Conservation (phyloP, 64 coral and sea anemone species). For the Stichodactyla helianthus region DNA sequence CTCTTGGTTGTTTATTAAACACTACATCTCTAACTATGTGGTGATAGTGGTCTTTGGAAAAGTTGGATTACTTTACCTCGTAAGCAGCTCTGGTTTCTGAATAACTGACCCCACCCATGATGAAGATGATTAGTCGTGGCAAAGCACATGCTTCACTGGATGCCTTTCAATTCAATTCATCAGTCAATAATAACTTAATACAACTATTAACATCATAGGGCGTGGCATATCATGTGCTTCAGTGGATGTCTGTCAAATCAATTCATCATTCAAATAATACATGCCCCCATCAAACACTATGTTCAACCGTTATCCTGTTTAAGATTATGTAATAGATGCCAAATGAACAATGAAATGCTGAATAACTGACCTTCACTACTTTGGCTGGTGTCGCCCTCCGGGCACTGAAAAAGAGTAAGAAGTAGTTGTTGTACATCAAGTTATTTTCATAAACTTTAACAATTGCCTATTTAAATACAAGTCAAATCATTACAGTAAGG, state of each 20-base stretch:
- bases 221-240: no score
- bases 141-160: conserved; percentile 50
- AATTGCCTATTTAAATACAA: no score
- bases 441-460: neutral
- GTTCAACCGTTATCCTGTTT: no score
- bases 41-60: neutral
- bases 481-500: no score
- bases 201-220: no score
- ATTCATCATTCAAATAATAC: no score
- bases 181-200: neutral
- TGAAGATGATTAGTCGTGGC: conserved; percentile 83
- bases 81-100: conserved; percentile 94
- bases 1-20: no score
- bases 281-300: no score
- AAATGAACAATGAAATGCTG: neutral
- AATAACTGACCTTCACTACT: neutral
- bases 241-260: no score
- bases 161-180: neutral
- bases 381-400: neutral
- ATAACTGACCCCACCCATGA: conserved; percentile 86
- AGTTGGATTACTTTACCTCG: conserved; percentile 41
- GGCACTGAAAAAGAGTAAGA: neutral
- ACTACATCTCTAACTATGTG: no score
- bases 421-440: neutral
- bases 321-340: neutral